Conservation (phyloP, 2,888 invertebrate genomes). For the Schrankia costaestrigalis region DNA sequence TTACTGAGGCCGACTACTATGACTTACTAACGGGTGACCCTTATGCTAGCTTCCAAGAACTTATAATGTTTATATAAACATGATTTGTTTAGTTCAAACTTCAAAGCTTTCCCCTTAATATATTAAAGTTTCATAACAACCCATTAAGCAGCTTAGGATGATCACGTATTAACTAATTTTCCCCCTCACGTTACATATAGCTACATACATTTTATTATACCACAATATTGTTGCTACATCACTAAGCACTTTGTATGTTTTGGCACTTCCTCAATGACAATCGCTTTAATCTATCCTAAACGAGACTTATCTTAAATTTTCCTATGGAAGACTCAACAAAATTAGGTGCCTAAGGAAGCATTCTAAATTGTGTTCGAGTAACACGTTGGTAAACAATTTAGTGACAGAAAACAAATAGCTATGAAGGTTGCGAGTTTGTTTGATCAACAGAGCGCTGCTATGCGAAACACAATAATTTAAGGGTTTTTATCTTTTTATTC, state of each 20-base stretch:
- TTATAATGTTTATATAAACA: too few relatives aligned
- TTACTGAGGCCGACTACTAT: too few relatives aligned
- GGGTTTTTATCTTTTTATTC: conserved; percentile 40
- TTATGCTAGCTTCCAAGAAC: too few relatives aligned
- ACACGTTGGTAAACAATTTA: conserved; percentile 42
- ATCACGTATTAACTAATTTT: conserved; percentile 11
- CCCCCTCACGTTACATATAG: conserved; percentile 4
- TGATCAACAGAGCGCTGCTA: conserved; percentile 31
- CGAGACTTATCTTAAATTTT: conserved; percentile 16
- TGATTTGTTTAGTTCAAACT: too few relatives aligned
- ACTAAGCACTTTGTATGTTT: conserved; percentile 16
- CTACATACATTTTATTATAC: conserved; percentile 6
- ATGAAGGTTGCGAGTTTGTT: conserved; percentile 32
- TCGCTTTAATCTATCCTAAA: conserved; percentile 17
- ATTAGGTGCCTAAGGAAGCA: conserved; percentile 25
- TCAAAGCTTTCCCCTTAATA: conserved; percentile 3
- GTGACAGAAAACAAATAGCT: conserved; percentile 41
- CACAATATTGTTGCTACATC: conserved; percentile 5
- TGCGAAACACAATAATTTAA: conserved; percentile 40
- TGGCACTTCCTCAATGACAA: conserved; percentile 20
- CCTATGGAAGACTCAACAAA: conserved; percentile 21
- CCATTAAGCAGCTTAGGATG: conserved; percentile 14
- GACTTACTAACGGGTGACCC: too few relatives aligned
- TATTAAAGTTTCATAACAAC: conserved; percentile 15
- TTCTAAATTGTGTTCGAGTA: conserved; percentile 27